Base-by-base conservation (phyloP, 2,113 vertebrate species). In the Gobius niger region DNA sequence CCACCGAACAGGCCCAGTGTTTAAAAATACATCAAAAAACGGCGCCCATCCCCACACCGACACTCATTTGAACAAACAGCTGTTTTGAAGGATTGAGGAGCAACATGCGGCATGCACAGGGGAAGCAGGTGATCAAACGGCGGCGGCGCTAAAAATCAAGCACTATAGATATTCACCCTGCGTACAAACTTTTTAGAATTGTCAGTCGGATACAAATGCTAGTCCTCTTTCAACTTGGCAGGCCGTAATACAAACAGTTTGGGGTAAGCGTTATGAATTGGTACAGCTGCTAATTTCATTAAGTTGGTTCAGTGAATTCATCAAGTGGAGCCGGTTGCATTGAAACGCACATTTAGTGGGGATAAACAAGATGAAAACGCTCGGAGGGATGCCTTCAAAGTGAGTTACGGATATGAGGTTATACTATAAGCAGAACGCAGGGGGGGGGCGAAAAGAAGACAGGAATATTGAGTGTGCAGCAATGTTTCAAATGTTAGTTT, bases 1-100 rank as follows among this genome's bases (percentile, higher is more conserved):
- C 41, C 11, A 13, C 8, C 41, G 67, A 74, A 74, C 47, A 47
- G 66, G 52, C 66, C 16, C 47, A 0, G 52, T 49, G 67, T 79
- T 70, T 81, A 86, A 86, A 85, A 86, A 86, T 85, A 83, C 73
- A 78, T 77, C 69, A 65, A 56, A 54, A 2, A 53, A 71, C 69
- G 73, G 70, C 75, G 75, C 75, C 18, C 70, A 51, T 41, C n/a
- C 18, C 50, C 72, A 69, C 70, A 66, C 65, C 11, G 67, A 65
- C 61, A 59, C 62, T 16, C 70, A 14, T 73, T 59, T 50, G 65
- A 83, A 83, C 80, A 71, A 70, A 68, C 67, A 34, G 47, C 3
- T 15, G 19, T 41, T 78, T 63, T 76, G 76, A 77, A 68, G 24
- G 61, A 41, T 7, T 16, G 60, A 44, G 71, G 19, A 72, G 65